Conservation (phyloP, 2,113 vertebrate genomes). For the Protobothrops flavoviridis region DNA sequence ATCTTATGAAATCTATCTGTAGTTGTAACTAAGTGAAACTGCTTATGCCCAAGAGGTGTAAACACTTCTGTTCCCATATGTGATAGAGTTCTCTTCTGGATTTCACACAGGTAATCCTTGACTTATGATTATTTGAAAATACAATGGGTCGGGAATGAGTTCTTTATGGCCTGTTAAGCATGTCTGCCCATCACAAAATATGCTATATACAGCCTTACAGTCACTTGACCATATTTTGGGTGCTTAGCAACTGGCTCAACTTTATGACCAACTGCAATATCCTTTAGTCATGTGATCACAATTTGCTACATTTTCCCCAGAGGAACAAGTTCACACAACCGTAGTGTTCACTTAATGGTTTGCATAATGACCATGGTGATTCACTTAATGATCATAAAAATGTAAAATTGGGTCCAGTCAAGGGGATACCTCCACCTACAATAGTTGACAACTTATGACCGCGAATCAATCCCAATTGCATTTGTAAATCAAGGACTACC, state of each 20-base stretch:
- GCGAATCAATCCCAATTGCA: neutral
- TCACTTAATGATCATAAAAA: neutral
- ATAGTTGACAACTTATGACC: neutral
- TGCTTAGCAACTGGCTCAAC: neutral
- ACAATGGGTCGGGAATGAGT: neutral
- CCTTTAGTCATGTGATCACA: neutral
- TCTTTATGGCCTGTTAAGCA: neutral
- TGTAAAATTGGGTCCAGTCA: neutral
- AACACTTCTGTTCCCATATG: neutral
- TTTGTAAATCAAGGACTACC: neutral
- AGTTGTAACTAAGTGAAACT: neutral
- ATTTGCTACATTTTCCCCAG: neutral
- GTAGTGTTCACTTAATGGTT: neutral
- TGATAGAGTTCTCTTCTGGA: neutral
- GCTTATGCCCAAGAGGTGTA: neutral
- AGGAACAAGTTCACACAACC: neutral
- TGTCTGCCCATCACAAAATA: neutral
- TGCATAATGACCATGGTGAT: neutral
- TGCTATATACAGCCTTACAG: neutral
- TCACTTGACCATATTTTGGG: neutral
- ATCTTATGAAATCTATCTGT: neutral
- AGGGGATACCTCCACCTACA: neutral
- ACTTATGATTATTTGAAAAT: neutral
- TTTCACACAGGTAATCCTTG: neutral
- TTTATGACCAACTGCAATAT: neutral